Evolutionary conservation across 2,888 invertebrate species (phyloP).

Genomic region (Asteroscopus sphinx): DNA sequence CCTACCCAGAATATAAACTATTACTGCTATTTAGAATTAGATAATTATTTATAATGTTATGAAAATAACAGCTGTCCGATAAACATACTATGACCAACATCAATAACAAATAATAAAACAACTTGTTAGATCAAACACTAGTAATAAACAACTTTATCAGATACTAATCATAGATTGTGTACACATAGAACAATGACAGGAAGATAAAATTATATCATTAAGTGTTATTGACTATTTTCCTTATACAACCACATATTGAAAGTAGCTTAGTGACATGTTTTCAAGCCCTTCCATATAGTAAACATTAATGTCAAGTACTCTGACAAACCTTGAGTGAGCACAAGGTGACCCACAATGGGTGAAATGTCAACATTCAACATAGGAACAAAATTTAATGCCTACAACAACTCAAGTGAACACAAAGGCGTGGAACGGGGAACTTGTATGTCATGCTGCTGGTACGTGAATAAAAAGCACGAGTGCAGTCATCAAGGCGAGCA

Average conservation of each 20-base stretch:
- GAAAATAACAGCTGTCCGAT: conserved; percentile 1
- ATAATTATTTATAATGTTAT: too few species aligned
- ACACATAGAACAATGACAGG: conserved; percentile 64
- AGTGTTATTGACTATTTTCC: conserved; percentile 67
- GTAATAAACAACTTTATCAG: conserved; percentile 22
- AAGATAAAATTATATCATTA: conserved; percentile 58
- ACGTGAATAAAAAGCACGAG: conserved; percentile 81
- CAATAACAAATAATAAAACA: conserved; percentile 12
- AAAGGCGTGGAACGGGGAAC: conserved; percentile 73
- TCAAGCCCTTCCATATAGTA: conserved; percentile 66
- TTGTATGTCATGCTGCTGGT: conserved; percentile 74
- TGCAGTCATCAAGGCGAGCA: conserved; percentile 83
- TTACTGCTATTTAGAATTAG: background rate
- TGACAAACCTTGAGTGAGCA: conserved; percentile 78
- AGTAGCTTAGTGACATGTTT: conserved; percentile 70
- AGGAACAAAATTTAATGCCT: conserved; percentile 72
- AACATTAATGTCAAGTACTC: conserved; percentile 85
- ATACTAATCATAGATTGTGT: conserved; percentile 38
- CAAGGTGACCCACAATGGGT: conserved; percentile 86
- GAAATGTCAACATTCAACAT: conserved; percentile 86
- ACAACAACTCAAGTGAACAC: conserved; percentile 71
- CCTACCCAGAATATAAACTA: conserved; percentile 1
- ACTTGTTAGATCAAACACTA: conserved; percentile 5
- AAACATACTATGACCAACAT: conserved; percentile 1
- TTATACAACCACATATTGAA: conserved; percentile 70